phyloP scores from a whole-genome alignment of 2,888 invertebrate species.

The Chrysopilus asiliformis region DNA sequence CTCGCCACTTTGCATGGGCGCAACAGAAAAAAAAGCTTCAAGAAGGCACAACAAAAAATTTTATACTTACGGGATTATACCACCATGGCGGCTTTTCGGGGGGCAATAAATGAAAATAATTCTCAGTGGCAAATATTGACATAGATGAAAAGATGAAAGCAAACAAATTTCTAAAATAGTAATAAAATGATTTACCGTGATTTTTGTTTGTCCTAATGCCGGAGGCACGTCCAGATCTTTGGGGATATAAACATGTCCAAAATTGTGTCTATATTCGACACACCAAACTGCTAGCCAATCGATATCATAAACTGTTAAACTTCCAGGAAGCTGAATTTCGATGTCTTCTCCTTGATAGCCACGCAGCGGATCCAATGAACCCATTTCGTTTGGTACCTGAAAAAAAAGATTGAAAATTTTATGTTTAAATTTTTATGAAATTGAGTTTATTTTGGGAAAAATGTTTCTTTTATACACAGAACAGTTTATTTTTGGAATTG shows the following conservation, averaged over 20 bases:
- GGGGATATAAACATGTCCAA: conserved; percentile 78
- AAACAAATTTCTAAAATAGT: conserved; percentile 1
- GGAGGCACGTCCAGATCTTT: conserved; percentile 82
- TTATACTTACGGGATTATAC: conserved; percentile 88
- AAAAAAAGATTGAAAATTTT: no score
- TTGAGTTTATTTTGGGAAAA: no score
- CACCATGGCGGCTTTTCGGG: conserved; percentile 71
- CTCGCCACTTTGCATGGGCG: no score
- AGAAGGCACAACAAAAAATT: no score
- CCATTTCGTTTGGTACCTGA: conserved; percentile 76
- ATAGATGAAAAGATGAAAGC: background rate
- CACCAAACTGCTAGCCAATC: conserved; percentile 90
- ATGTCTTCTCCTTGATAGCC: conserved; percentile 87
- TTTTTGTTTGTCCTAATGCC: conserved; percentile 78
- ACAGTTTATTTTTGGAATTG: no score
- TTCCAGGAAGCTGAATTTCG: conserved; percentile 74
- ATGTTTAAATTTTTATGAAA: no score
- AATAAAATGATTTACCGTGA: conserved; percentile 52
- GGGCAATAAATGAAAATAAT: conserved; percentile 17
- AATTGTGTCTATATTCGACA: conserved; percentile 78
- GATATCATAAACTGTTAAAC: conserved; percentile 76
- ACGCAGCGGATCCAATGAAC: conserved; percentile 63
- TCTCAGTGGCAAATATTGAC: conserved; percentile 1
- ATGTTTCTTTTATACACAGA: no score
- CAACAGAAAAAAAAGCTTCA: no score